Conservation (phyloP, 2,888 invertebrate species). For the Xestia xanthographa region DNA sequence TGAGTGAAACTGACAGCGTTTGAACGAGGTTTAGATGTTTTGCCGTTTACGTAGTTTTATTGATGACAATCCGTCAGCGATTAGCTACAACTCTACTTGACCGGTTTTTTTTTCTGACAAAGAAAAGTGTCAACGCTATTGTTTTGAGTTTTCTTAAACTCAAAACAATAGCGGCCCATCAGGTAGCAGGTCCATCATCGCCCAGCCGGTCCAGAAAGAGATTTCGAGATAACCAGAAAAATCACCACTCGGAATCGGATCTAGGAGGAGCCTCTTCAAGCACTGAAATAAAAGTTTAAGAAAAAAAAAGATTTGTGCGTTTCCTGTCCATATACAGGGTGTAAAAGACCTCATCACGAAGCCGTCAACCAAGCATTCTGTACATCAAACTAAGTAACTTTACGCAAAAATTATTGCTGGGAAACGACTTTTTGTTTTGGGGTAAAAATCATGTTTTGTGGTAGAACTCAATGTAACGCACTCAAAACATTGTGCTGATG, state of each 20-base stretch:
- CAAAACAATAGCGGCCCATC: no score
- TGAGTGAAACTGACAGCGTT: background rate
- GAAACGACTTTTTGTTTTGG: no score
- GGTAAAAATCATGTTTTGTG: no score
- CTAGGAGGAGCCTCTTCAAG: background rate
- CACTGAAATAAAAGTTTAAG: background rate
- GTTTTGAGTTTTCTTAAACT: background rate
- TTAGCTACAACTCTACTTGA: background rate
- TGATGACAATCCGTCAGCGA: background rate
- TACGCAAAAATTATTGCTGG: no score
- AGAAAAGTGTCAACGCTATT: background rate
- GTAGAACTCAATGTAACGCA: no score
- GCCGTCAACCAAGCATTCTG: no score
- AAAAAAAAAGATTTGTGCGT: background rate
- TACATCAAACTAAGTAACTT: no score
- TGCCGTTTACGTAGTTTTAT: background rate
- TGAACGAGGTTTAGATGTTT: background rate
- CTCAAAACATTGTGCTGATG: no score
- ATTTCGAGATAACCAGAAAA: background rate
- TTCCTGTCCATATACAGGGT: background rate
- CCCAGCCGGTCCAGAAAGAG: background rate
- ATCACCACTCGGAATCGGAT: background rate
- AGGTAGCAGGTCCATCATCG: background rate
- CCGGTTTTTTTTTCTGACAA: background rate
- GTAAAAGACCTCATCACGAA: no score